Base-by-base conservation (phyloP, 1,140 invertebrate species). In the Drosophila nigromelanica region DNA sequence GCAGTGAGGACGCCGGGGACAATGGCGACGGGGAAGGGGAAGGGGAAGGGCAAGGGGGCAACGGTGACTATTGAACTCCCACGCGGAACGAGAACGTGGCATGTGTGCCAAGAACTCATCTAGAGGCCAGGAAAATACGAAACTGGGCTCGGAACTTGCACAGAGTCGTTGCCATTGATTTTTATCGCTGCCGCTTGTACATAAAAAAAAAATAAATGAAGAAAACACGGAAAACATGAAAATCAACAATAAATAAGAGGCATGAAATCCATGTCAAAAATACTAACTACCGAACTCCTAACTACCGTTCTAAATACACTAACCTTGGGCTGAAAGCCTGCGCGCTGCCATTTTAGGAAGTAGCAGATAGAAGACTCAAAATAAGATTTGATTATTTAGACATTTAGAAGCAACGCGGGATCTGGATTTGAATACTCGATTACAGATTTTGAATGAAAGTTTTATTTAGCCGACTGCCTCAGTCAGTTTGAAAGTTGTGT, bases 151-250 rank as follows among this genome's bases (percentile, higher is more conserved):
- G 50, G 52, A 7, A 79, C 35, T 60, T 56, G 51, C 56, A 50
- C 62, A 54, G 59, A 76, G 79, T 72, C 62, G 74, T 63, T 87
- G 76, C 66, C 79, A 89, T 87, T 87, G 83, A 89, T 87, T 87
- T 89, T 89, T 76, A 77, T 79, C 52, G 76, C 45, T 42, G 18
- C 18, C 42, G 42, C 12, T 48, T 30, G 43, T 52, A 60, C 64
- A 58, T 42, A 52, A 58, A 60, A 35, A 55, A 39, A 43, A n/a
- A 63, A 14, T 14, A 77, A 61, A 43, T 56, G 18, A 59, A 59
- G 59, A 14, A 37, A 35, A 64, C 52, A 43, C 55, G 63, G 24
- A 55, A 30, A 74, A 64, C 72, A 80, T 52, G 69, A 80, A 50
- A 63, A 59, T 51, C 50, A 77, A 71, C 56, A 70, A 33, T 54